Evolutionary conservation across 2,113 vertebrate species (phyloP).

Genomic region (Microcebus ravelobensis): DNA sequence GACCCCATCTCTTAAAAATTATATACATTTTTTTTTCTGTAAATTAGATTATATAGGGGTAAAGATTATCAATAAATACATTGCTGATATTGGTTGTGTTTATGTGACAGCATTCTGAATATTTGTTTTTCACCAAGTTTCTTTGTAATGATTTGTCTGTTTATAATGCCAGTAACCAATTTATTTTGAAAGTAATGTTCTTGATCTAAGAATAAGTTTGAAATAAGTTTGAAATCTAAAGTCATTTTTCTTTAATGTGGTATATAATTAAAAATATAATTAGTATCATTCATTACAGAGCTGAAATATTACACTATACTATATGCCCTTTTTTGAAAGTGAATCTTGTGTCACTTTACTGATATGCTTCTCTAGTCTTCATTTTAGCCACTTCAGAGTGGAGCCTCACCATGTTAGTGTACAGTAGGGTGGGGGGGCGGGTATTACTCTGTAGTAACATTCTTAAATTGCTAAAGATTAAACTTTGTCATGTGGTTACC

Average conservation of each 20-base stretch:
- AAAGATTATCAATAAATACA: not conserved
- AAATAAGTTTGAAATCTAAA: not conserved
- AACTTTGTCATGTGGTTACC: constrained; percentile 62
- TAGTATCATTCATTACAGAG: not conserved
- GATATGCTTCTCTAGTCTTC: not conserved
- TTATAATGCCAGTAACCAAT: not conserved
- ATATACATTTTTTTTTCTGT: not conserved
- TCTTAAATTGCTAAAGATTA: constrained; percentile 47
- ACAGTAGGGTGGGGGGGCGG: no score
- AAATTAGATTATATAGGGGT: not conserved
- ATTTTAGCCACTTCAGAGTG: not conserved
- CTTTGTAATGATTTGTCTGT: constrained; percentile 35
- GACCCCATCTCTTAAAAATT: not conserved
- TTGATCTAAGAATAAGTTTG: not conserved
- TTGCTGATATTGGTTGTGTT: not conserved
- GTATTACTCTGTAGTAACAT: not conserved
- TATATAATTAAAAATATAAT: not conserved
- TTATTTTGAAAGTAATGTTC: constrained; percentile 37
- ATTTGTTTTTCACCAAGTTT: constrained; percentile 17
- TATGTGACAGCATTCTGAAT: not conserved
- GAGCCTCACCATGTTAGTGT: not conserved
- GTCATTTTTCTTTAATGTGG: not conserved
- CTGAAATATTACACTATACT: not conserved
- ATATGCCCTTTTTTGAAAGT: not conserved
- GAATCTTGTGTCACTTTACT: not conserved